These are phyloP conservation scores for Dendrolimus houi DNA, from an alignment of 2,888 invertebrate species.

Conservation along the genomic window DNA sequence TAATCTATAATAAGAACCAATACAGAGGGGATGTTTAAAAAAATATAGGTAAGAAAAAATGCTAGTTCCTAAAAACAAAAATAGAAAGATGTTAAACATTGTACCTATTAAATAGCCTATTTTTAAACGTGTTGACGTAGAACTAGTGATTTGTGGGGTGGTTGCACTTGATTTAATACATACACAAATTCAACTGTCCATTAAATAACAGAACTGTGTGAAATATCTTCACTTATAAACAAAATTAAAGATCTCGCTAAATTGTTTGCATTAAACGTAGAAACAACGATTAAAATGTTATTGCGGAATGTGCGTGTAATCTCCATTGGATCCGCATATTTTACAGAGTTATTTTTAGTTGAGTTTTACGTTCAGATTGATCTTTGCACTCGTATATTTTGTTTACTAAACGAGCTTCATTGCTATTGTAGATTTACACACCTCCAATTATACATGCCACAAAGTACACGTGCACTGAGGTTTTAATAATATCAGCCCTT, in stretches of 20 bases:
- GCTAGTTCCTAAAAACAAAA: too few relatives aligned
- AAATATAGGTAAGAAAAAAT: too few relatives aligned
- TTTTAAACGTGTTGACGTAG: neutral
- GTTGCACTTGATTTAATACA: neutral
- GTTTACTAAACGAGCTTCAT: neutral
- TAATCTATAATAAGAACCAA: too few relatives aligned
- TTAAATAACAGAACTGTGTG: neutral
- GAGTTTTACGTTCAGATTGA: neutral
- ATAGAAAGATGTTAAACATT: too few relatives aligned
- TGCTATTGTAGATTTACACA: neutral
- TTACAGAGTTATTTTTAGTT: constrained; percentile 4
- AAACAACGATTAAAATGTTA: neutral
- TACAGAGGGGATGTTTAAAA: too few relatives aligned
- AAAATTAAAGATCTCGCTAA: neutral
- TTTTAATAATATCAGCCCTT: too few relatives aligned
- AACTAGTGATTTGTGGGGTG: neutral
- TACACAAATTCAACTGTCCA: neutral
- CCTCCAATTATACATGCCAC: too few relatives aligned
- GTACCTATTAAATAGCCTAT: too few relatives aligned
- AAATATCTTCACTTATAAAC: neutral
- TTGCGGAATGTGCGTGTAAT: neutral
- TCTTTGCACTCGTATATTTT: neutral
- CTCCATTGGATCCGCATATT: constrained; percentile 3
- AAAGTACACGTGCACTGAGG: too few relatives aligned
- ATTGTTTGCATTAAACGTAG: neutral